phyloP scores from a whole-genome alignment of 2,113 vertebrate genomes.

The Chaenogobius annularis region DNA sequence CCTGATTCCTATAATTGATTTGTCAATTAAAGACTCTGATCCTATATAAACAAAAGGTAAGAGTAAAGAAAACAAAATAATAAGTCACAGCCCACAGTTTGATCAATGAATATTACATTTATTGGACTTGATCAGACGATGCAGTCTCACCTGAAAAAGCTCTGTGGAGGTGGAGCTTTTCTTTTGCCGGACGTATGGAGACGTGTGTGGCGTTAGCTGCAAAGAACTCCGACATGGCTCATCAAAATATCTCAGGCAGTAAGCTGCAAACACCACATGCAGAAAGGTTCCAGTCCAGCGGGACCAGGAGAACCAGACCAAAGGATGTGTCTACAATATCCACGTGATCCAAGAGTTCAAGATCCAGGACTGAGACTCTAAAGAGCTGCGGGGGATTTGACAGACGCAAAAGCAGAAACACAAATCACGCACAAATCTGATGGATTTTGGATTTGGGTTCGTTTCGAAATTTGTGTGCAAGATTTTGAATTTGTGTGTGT shows the following conservation, averaged over 20 bases:
- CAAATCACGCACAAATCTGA: neutral
- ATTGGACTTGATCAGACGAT: slow-evolving; percentile 26
- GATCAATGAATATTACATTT: slow-evolving; percentile 4
- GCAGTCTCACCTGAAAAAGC: slow-evolving; percentile 26
- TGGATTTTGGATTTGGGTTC: no score
- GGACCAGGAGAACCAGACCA: slow-evolving; percentile 16
- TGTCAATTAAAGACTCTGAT: no score
- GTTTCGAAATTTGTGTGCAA: no score
- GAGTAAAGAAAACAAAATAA: neutral
- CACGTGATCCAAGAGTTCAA: neutral
- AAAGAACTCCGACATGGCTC: slow-evolving; percentile 50
- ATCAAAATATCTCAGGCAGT: slow-evolving; percentile 54
- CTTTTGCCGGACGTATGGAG: no score
- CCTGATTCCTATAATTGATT: no score
- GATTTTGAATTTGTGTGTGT: neutral
- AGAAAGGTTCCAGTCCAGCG: slow-evolving; percentile 29
- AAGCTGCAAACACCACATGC: slow-evolving; percentile 4
- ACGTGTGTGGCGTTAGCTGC: no score
- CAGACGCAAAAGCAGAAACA: neutral
- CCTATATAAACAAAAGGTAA: no score
- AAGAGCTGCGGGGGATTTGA: neutral
- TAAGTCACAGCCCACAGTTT: neutral
- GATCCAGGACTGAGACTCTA: neutral
- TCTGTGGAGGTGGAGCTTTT: no score
- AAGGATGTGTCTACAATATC: no score